Conservation (phyloP, 2,113 vertebrate species). For the Benthochromis sp. region DNA sequence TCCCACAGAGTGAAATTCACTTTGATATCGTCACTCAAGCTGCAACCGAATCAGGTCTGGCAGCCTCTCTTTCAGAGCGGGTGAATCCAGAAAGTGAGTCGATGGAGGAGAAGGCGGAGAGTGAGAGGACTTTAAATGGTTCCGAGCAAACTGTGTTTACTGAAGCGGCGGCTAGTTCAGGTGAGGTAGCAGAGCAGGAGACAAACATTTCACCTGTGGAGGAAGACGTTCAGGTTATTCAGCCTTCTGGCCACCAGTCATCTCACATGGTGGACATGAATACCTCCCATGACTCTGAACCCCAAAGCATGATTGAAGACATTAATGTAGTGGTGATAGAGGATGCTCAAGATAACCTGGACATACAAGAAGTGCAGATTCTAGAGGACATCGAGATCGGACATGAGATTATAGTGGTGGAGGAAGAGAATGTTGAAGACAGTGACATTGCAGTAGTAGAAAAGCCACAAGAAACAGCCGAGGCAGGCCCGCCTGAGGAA, state of each 20-base stretch:
- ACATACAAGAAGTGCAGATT: conserved; percentile 50
- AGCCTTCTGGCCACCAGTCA: conserved; percentile 28
- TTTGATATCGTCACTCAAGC: conserved; percentile 62
- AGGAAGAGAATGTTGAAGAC: conserved; percentile 46
- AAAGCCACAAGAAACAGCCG: not conserved
- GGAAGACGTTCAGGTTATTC: conserved; percentile 25
- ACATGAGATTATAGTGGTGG: conserved; percentile 56
- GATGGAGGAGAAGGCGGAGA: not conserved
- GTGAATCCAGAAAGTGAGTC: not conserved
- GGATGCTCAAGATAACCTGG: not conserved
- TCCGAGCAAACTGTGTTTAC: not conserved
- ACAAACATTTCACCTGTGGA: not conserved
- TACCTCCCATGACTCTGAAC: conserved; percentile 1
- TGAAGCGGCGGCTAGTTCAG: not conserved
- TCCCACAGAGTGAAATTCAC: conserved; percentile 23
- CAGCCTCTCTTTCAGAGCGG: not conserved
- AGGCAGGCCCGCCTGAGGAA: not conserved
- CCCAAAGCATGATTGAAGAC: not conserved
- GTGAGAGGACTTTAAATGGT: not conserved
- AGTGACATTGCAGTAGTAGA: conserved; percentile 34
- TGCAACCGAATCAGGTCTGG: conserved; percentile 52
- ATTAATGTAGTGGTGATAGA: not conserved
- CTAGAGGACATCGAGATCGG: conserved; percentile 66
- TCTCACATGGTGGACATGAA: conserved; percentile 1
- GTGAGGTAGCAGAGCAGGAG: not conserved